These are phyloP conservation scores for Geopemphigus sp. DNA, from an alignment of 1,140 invertebrate species.

Conservation along the genomic window DNA sequence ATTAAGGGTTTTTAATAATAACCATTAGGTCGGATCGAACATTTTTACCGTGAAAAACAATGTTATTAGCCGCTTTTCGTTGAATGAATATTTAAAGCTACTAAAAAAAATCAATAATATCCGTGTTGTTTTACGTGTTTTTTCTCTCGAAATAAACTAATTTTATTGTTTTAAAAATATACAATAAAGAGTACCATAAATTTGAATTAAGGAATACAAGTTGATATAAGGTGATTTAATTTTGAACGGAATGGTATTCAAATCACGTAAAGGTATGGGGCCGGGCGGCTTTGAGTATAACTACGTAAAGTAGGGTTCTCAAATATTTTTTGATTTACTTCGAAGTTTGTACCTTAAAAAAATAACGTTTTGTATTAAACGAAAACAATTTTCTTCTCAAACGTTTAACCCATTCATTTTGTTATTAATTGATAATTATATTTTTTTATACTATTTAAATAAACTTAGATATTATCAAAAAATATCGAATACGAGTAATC, in stretches of 20 bases:
- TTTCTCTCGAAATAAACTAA: slow-evolving; percentile 15
- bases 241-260: background rate
- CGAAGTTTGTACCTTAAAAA: background rate
- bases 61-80: background rate
- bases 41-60: background rate
- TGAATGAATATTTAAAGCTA: background rate
- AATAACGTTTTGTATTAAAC: background rate
- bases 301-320: background rate
- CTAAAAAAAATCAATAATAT: background rate
- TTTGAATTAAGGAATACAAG: background rate
- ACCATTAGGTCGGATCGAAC: background rate
- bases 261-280: background rate
- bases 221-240: slow-evolving; percentile 5
- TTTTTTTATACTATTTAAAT: background rate
- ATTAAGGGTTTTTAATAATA: background rate
- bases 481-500: background rate
- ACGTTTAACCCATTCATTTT: background rate
- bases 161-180: background rate
- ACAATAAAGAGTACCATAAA: background rate
- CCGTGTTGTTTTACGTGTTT: background rate
- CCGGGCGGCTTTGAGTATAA: background rate
- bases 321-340: slow-evolving; percentile 10
- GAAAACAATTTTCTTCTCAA: background rate
- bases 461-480: background rate
- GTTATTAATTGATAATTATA: background rate